phyloP scores from a whole-genome alignment of 53 echinoderm and acorn worm genomes.

The Glandiceps talaboti region DNA sequence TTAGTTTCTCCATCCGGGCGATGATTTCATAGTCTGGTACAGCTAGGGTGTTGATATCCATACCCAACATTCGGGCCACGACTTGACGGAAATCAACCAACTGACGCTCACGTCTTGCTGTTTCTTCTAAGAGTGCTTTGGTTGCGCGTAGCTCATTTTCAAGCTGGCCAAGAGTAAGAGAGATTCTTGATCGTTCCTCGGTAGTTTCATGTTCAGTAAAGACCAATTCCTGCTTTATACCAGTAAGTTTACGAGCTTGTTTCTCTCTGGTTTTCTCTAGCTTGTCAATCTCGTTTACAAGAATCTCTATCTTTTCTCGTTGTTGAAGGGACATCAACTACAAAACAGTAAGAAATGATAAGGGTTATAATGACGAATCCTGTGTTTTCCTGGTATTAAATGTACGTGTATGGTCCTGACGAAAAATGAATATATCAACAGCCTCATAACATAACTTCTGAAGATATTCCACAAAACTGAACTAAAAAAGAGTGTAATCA shows the following conservation, averaged over 20 bases:
- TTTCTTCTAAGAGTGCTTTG: conserved; percentile 60
- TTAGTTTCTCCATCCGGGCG: conserved; percentile 84
- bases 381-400: too few relatives aligned
- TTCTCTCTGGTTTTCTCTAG: conserved; percentile 92
- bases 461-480: too few relatives aligned
- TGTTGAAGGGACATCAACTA: conserved; percentile 64
- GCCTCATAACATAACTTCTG: too few relatives aligned
- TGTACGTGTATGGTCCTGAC: too few relatives aligned
- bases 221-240: conserved; percentile 93
- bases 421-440: too few relatives aligned
- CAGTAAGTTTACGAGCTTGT: conserved; percentile 90
- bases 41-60: conserved; percentile 74
- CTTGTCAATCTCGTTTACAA: conserved; percentile 56
- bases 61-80: conserved; percentile 83
- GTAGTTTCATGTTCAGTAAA: conserved; percentile 79
- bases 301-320: conserved; percentile 58
- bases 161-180: conserved; percentile 45
- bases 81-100: conserved; percentile 94
- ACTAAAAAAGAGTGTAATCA: too few relatives aligned
- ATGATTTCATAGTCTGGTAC: conserved; percentile 98
- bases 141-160: conserved; percentile 69
- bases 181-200: conserved; percentile 28
- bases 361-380: too few relatives aligned
- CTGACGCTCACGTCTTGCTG: conserved; percentile 69
- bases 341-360: too few relatives aligned